phyloP scores from a whole-genome alignment of 2,113 vertebrate genomes.

The Montifringilla adamsi region DNA sequence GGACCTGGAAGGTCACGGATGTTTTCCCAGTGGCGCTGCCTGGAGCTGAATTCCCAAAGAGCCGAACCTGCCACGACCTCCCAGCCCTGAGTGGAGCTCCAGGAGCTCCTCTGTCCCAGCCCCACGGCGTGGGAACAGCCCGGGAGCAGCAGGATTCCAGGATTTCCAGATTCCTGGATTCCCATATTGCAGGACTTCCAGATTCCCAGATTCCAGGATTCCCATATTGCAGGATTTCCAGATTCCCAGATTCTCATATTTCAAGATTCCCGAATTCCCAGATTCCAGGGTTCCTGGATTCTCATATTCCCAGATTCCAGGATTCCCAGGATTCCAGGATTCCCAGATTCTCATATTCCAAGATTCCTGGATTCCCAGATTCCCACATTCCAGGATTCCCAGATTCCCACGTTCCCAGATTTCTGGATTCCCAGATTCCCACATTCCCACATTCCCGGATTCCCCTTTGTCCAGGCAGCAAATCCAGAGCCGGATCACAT shows the following conservation, averaged over 20 bases:
- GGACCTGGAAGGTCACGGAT: not conserved
- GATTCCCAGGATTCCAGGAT: too few relatives aligned
- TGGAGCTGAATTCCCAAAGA: not conserved
- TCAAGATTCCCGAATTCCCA: accelerated
- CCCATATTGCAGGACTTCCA: not conserved
- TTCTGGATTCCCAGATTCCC: too few relatives aligned
- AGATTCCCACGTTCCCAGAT: too few relatives aligned
- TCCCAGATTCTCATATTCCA: too few relatives aligned
- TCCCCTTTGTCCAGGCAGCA: not conserved
- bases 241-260: not conserved
- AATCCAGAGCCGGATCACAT: not conserved
- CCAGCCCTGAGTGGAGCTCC: not conserved
- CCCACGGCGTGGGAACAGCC: not conserved
- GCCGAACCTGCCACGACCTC: not conserved
- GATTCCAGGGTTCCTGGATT: too few relatives aligned
- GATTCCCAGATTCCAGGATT: too few relatives aligned
- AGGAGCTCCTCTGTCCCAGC: not conserved
- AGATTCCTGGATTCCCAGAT: too few relatives aligned
- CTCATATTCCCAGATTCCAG: too few relatives aligned
- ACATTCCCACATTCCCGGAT: not conserved
- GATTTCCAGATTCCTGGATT: too few relatives aligned
- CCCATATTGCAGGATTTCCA: not conserved
- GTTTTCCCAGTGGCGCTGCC: not conserved
- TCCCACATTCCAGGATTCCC: too few relatives aligned
- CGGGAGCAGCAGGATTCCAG: not conserved